Evolutionary conservation across 2,797 vertebrate species (phyloP), one percentile per base, ranked within the genome.

Genomic region (Crocidura indochinensis): DNA sequence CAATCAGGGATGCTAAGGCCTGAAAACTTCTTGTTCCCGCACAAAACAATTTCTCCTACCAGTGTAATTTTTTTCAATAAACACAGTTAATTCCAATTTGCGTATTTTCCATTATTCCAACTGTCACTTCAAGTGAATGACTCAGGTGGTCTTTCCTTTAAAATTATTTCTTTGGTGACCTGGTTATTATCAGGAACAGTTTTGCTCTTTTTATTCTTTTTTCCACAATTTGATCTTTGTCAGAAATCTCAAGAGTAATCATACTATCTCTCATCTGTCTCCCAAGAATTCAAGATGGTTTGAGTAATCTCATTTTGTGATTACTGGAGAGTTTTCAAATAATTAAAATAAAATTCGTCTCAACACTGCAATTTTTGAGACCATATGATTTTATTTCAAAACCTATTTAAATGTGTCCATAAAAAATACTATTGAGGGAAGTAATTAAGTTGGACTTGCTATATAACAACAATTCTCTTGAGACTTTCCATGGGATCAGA

Each of bases 281-380:
- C 68, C n/a, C 62, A 90, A 95, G 94, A 89, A 84, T 15, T 49
- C 69, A 80, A 87, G 95, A 93, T 75, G 76, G 26, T 8, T 94
- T 2, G 0, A 11, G 0, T 12, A 78, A 92, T 81, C 75, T 96
- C 56, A 75, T 91, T 93, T 93, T 87, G n/a, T n/a, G 81, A 83
- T 71, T 92, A 94, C 73, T 92, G 65, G 73, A 96, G 20, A 62
- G 91, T 75, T 78, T 93, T 95, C 82, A 95, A 91, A 90, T 93
- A 22, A 93, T 94, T 92, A 88, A 89, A 94, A 82, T 80, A 94
- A 96, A 97, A 92, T 93, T 86, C 89, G 10, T 87, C 74, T 95
- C 67, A 27, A 46, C 68, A 87, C 24, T 91, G 49, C 53, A 93
- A 90, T 64, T 92, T 76, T 86, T 83, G 68, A 75, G 6, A 46